Conservation (phyloP, 2,888 invertebrate genomes). For the Fragum whitleyi region DNA sequence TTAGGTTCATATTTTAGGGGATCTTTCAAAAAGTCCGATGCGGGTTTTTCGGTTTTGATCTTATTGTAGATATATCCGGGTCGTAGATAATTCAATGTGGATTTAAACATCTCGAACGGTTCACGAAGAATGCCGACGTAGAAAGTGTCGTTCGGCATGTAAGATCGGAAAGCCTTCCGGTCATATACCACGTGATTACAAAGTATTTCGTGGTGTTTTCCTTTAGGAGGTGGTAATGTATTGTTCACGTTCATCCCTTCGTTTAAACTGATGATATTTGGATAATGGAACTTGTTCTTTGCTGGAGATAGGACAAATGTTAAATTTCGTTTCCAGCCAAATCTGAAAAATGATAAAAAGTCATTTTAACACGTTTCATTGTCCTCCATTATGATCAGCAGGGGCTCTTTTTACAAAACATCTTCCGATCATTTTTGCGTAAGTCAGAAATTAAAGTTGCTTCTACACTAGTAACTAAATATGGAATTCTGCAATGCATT, state of each 20-base stretch:
- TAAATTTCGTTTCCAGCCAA: constrained; percentile 60
- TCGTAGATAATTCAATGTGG: constrained; percentile 57
- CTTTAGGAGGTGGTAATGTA: constrained; percentile 48
- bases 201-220: constrained; percentile 58
- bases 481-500: no score
- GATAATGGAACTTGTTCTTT: constrained; percentile 56
- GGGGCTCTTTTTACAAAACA: no score
- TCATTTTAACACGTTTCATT: no score
- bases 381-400: no score
- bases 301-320: constrained; percentile 63
- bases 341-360: constrained; percentile 38
- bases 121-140: constrained; percentile 66
- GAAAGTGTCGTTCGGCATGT: constrained; percentile 62
- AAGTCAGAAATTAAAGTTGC: no score
- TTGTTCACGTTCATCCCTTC: constrained; percentile 48
- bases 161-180: constrained; percentile 47
- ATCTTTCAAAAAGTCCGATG: constrained; percentile 56
- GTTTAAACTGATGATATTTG: constrained; percentile 64
- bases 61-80: constrained; percentile 54
- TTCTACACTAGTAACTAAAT: no score
- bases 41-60: constrained; percentile 44
- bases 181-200: constrained; percentile 69
- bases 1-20: constrained; percentile 64
- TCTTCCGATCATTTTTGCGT: no score
- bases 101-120: constrained; percentile 67